Evolutionary conservation across 1,140 invertebrate species (phyloP), one percentile per base, ranked within the genome.

Genomic region (Trichogramma pretiosum): DNA sequence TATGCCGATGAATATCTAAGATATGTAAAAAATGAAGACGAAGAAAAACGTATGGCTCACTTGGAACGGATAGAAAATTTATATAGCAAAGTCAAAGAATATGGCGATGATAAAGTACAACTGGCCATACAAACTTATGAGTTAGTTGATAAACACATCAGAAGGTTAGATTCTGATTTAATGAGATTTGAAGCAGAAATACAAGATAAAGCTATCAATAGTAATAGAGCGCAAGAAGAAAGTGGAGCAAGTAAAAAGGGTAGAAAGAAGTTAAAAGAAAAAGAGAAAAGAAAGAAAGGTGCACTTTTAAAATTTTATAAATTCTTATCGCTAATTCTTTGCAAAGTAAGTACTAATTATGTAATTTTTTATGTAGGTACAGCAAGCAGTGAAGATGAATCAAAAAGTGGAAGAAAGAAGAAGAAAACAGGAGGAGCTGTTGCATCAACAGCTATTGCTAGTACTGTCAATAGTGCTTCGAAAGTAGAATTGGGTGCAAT

Each of bases 61-160:
- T 75, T 93, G 28, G 78, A 82, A 50, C 84, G 87, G 45, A 95
- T 97, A 47, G 84, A 91, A 63, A 82, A 80, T 53, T 71, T 89
- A 22, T 93, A 92, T 59, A 88, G 89, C 55, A 92, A 93, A 67
- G 88, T 89, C 11, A 92, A 91, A 66, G 89, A 92, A 62, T 92
- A 90, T 64, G 91, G 91, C 0, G 93, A 98, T 67, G 93, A 97
- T 60, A 98, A 98, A 77, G 92, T 97, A 11, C 91, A 96, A 65
- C 73, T 98, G 47, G 93, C 94, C 1, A 96, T 97, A 70, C 93
- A 98, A 70, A 98, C 93, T 0, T 98, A 98, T 67, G 94, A 98
- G 74, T 74, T 98, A 66, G 93, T 97, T n/a, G 94, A 98, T 62
- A 98, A 98, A 73, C 93, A 98, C 66, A 98, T 98, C 55, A 75